phyloP scores from a whole-genome alignment of 1,140 invertebrate species.

The Eriosoma lanigerum region DNA sequence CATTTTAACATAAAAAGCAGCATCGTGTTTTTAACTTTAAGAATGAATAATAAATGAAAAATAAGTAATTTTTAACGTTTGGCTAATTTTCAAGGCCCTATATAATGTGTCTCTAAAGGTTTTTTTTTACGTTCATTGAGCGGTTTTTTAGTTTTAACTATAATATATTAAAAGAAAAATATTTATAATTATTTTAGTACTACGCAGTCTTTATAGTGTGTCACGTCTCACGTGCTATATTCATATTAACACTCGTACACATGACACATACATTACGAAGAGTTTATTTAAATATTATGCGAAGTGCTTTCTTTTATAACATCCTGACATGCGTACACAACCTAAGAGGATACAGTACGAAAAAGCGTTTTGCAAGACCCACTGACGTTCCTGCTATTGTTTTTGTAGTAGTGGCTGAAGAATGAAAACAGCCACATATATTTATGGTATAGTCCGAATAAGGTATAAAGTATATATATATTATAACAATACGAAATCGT shows the following conservation, averaged over 20 bases:
- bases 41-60: neutral
- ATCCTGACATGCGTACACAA: neutral
- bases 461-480: too few relatives aligned
- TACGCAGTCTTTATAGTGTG: neutral
- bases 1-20: neutral
- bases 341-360: neutral
- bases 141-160: neutral
- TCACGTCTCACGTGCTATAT: neutral
- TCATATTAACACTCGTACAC: neutral
- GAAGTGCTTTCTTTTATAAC: conserved; percentile 28
- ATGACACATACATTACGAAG: neutral
- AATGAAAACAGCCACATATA: conserved; percentile 7
- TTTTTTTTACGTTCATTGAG: neutral
- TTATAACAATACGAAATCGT: neutral
- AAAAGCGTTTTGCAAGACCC: conserved; percentile 12
- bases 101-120: neutral
- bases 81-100: neutral
- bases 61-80: neutral
- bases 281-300: neutral
- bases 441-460: neutral
- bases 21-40: neutral
- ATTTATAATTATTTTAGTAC: neutral
- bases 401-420: neutral
- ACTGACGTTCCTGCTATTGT: conserved; percentile 12
- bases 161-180: neutral